Evolutionary conservation across 2,797 vertebrate genomes (phyloP).

Genomic region (Coregonus suidteri): DNA sequence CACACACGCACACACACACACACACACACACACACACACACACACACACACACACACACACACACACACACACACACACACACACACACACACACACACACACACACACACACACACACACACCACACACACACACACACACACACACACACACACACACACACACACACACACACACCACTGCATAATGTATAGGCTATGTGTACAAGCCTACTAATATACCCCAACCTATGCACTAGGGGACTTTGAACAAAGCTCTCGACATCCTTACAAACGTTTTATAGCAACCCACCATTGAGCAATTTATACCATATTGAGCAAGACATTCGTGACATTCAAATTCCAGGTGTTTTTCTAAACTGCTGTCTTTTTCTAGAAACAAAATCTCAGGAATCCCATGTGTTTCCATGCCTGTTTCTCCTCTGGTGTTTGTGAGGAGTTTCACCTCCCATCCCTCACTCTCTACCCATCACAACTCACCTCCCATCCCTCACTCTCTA

Average conservation of each 20-base stretch:
- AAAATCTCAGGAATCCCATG: neutral
- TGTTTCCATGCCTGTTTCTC: neutral
- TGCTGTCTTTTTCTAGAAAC: neutral
- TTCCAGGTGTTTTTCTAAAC: neutral
- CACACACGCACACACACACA: no score
- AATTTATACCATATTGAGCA: neutral
- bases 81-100: slow-evolving; percentile 9
- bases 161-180: neutral
- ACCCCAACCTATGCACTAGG: neutral
- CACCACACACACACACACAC: slow-evolving; percentile 7
- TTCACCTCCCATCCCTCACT: neutral
- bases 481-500: neutral
- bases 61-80: neutral
- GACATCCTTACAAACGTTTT: neutral
- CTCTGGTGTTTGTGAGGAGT: neutral
- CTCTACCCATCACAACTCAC: neutral
- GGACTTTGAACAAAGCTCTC: neutral
- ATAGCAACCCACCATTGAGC: neutral
- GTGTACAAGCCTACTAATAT: neutral
- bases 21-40: slow-evolving; percentile 3
- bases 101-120: slow-evolving; percentile 13
- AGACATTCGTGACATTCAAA: neutral
- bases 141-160: slow-evolving; percentile 8
- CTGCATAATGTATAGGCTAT: neutral
- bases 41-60: no score